Base-by-base conservation (phyloP, 2,113 vertebrate genomes). In the Pedionomus torquatus region DNA sequence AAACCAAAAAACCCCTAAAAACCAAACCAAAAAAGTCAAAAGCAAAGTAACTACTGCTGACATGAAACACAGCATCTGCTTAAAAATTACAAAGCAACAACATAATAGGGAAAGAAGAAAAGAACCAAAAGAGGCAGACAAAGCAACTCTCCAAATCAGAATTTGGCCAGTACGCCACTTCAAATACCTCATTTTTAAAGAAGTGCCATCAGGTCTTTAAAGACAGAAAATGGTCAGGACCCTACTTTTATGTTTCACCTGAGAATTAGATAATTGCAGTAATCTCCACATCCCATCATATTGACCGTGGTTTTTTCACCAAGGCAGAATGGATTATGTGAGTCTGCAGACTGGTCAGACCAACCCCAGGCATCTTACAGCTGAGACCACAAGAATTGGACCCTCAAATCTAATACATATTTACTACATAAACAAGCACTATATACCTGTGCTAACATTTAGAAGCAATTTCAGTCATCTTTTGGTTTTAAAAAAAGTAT, bases 61-160 rank as follows among this genome's bases (percentile, higher is more conserved):
- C 54, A 69, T 46, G 58, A 85, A 96, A 89, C 61, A 83, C 31
- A 87, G 57, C 48, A 87, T 74, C 64, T 65, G 23, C 74, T 72
- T 87, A 57, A 71, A 28, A 94, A 88, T 64, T 75, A 88, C 55
- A 89, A 92, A 79, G 80, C 77, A 93, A 69, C 16, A 51, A 69
- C 20, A 19, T 78, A 89, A 77, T 1, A 88, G 14, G 18, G 30
- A 39, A 83, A 77, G 71, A 90, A 83, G 61, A 89, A 75, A 87
- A 79, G 46, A 90, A 81, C 10, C 31, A 87, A 75, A 90, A 83
- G 30, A 92, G 26, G 58, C 41, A 70, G 54, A 37, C 52, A 91
- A 94, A 95, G 54, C 65, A 84, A 93, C 92, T 91, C 71, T 4
- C 69, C 86, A 82, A 84, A 91, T 44, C 65, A 87, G 43, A 82